A percentile compares a stretch with the other conserved stretches of the same genome.
Evolutionary conservation across 2,113 vertebrate species (phyloP).

Genomic region (Oncorhynchus tshawytscha): DNA sequence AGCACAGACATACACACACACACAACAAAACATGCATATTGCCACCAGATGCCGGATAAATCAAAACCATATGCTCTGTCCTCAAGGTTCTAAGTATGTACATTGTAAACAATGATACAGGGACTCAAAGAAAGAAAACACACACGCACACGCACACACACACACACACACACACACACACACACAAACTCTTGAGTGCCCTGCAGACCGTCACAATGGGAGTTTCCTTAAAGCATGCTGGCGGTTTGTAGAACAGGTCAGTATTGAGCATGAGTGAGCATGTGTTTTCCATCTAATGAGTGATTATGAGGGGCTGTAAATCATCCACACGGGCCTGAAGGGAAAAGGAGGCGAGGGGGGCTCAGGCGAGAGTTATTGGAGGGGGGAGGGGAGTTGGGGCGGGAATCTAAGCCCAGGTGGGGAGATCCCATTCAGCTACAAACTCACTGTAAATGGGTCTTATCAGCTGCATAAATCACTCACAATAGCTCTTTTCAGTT

Average conservation of each 20-base stretch:
- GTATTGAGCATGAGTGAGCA: conserved; percentile 57
- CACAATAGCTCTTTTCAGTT: no score
- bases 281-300: conserved; percentile 68
- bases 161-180: conserved; percentile 19
- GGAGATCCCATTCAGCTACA: background rate
- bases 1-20: background rate
- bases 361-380: conserved; percentile 16
- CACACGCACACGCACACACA: conserved; percentile 18
- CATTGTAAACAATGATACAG: conserved; percentile 38
- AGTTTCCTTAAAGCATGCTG: conserved; percentile 20
- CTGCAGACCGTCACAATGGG: conserved; percentile 39
- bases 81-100: conserved; percentile 54
- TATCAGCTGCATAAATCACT: background rate
- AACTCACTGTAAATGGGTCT: background rate
- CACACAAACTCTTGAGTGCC: background rate
- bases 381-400: background rate
- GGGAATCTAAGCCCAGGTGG: background rate
- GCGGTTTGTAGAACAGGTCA: conserved; percentile 46
- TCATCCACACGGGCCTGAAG: conserved; percentile 26
- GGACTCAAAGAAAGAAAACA: conserved; percentile 24
- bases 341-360: background rate
- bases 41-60: conserved; percentile 67
- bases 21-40: conserved; percentile 48
- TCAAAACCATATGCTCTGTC: conserved; percentile 67
- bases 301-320: conserved; percentile 47